Percentiles rank a stretch among this genome's conserved stretches.
phyloP scores from a whole-genome alignment of 2,888 invertebrate species.

The Hypolimnas misippus region DNA sequence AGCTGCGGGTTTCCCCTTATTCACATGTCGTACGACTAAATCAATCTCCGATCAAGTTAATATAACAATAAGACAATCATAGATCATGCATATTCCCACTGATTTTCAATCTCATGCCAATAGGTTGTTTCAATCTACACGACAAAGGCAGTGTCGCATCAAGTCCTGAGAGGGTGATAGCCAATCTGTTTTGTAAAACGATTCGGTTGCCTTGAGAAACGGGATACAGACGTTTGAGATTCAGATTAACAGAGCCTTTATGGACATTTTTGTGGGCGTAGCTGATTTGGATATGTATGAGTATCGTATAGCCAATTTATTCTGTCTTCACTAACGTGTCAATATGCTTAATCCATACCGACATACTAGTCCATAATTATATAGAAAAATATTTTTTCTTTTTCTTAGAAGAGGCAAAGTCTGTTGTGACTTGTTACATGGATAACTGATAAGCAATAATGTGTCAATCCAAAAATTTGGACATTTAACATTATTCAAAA shows the following conservation, averaged over 20 bases:
- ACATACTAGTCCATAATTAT: too few species aligned
- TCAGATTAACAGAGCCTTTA: conserved; percentile 24
- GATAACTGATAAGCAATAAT: too few species aligned
- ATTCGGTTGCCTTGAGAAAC: conserved; percentile 21
- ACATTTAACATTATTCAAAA: too few species aligned
- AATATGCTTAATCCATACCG: too few species aligned
- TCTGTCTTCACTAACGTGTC: too few species aligned
- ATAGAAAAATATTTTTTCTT: too few species aligned
- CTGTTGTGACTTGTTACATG: too few species aligned
- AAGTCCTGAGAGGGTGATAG: conserved; percentile 27
- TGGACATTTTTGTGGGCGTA: background rate
- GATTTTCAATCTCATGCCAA: conserved; percentile 30
- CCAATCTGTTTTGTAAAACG: conserved; percentile 40
- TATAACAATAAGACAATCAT: conserved; percentile 1
- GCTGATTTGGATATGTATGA: background rate
- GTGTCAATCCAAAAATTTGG: too few species aligned
- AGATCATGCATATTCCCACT: conserved; percentile 24
- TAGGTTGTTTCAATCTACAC: conserved; percentile 32
- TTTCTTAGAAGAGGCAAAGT: too few species aligned
- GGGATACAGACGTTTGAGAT: conserved; percentile 13
- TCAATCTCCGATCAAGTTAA: background rate
- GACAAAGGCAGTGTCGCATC: conserved; percentile 30
- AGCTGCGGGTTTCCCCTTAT: too few species aligned
- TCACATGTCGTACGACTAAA: too few species aligned
- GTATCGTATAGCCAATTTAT: background rate